These are phyloP conservation scores for Mohoua ochrocephala DNA, from an alignment of 2,113 vertebrate species.

Conservation along the genomic window DNA sequence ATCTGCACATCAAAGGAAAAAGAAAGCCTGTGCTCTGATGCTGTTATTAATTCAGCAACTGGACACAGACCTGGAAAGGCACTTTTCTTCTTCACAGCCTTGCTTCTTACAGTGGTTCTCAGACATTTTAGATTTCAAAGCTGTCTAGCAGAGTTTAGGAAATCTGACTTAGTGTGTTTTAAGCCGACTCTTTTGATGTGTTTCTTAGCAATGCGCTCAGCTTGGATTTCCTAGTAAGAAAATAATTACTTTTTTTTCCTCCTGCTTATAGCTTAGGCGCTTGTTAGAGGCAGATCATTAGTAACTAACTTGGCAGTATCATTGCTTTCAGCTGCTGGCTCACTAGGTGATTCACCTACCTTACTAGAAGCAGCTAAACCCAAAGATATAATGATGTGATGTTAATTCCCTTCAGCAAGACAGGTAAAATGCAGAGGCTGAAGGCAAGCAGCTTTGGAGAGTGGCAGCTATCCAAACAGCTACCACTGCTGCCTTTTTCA, in stretches of 20 bases:
- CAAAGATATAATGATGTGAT: background rate
- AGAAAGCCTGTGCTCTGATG: background rate
- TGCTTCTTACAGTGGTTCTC: background rate
- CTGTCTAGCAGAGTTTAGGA: background rate
- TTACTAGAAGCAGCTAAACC: background rate
- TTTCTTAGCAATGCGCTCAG: background rate
- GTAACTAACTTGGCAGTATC: background rate
- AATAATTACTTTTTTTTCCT: background rate
- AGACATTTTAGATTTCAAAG: background rate
- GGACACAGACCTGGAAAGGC: background rate
- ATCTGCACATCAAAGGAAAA: background rate
- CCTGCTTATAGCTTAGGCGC: background rate
- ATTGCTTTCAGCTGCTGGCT: background rate
- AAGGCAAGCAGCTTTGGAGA: background rate
- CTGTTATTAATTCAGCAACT: background rate
- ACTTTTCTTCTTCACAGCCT: background rate
- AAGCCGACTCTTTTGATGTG: background rate
- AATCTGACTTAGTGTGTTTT: background rate
- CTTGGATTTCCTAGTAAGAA: background rate
- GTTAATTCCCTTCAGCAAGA: background rate
- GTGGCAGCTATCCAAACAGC: background rate
- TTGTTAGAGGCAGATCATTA: background rate
- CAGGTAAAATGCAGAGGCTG: constrained; percentile 18
- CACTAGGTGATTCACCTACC: background rate
- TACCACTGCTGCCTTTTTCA: background rate